These are phyloP conservation scores for Oenanthe melanoleuca DNA, from an alignment of 2,113 vertebrate species.

Conservation along the genomic window DNA sequence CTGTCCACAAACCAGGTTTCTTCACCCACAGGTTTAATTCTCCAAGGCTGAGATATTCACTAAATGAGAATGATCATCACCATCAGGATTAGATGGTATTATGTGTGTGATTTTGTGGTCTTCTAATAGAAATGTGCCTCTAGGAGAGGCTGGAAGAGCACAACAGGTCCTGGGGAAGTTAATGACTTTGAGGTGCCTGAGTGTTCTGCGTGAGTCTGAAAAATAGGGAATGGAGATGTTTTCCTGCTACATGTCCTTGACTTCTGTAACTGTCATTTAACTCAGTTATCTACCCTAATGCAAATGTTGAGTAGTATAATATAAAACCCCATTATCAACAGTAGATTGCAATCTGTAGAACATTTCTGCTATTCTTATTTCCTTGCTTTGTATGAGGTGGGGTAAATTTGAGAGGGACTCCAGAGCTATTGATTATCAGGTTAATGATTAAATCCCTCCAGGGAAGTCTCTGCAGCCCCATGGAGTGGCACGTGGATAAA, in stretches of 20 bases:
- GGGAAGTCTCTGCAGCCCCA: background rate
- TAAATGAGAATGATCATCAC: background rate
- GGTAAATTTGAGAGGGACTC: background rate
- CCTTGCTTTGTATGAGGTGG: background rate
- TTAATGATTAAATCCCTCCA: background rate
- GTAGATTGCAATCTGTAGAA: background rate
- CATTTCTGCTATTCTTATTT: background rate
- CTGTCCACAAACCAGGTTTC: background rate
- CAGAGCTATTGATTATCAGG: background rate
- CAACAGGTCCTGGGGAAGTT: background rate
- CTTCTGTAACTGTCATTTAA: slow-evolving; percentile 5
- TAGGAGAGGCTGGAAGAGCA: background rate
- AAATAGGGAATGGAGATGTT: background rate
- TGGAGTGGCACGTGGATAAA: background rate
- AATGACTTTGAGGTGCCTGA: background rate
- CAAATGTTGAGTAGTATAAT: background rate
- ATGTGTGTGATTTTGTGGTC: background rate
- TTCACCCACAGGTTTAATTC: background rate
- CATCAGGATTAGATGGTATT: background rate
- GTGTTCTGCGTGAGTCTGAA: background rate
- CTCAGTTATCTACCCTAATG: background rate
- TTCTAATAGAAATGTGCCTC: background rate
- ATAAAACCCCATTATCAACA: background rate
- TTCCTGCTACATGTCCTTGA: background rate
- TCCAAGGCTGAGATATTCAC: background rate